Evolutionary conservation across 92 coral and sea anemone genomes (phyloP).

Genomic region (Zoanthus sociatus): DNA sequence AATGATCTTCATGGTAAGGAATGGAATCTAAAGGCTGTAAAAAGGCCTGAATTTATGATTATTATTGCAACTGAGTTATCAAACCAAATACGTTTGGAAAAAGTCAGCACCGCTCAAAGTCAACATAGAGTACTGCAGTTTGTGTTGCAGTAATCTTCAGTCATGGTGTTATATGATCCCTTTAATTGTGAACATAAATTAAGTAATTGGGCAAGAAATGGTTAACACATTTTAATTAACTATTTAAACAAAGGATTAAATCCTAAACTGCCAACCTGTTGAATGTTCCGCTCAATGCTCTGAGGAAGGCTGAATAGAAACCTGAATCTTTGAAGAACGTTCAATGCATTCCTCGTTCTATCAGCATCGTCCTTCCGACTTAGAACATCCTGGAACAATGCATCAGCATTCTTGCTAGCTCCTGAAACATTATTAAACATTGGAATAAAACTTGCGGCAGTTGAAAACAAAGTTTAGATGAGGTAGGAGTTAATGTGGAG

Average conservation of each 20-base stretch:
- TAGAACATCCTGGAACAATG: constrained; percentile 95
- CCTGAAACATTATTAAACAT: constrained; percentile 56
- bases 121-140: not conserved
- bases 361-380: constrained; percentile 98
- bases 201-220: not conserved
- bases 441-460: not conserved
- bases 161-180: too few relatives aligned
- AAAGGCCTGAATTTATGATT: too few relatives aligned
- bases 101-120: not conserved
- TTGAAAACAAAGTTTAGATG: too few relatives aligned
- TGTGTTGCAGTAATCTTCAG: too few relatives aligned
- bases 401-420: constrained; percentile 98
- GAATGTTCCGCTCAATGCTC: constrained; percentile 92
- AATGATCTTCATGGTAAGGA: too few relatives aligned
- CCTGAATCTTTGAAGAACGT: constrained; percentile 95
- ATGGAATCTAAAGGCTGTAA: too few relatives aligned
- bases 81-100: too few relatives aligned
- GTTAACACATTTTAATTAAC: too few relatives aligned
- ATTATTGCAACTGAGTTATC: too few relatives aligned
- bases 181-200: too few relatives aligned
- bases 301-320: constrained; percentile 97
- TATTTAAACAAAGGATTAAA: not conserved
- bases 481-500: too few relatives aligned
- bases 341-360: constrained; percentile 94
- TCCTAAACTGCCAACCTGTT: constrained; percentile 69